These are phyloP conservation scores for Deilephila elpenor DNA, from an alignment of 2,888 invertebrate species.

Conservation along the genomic window DNA sequence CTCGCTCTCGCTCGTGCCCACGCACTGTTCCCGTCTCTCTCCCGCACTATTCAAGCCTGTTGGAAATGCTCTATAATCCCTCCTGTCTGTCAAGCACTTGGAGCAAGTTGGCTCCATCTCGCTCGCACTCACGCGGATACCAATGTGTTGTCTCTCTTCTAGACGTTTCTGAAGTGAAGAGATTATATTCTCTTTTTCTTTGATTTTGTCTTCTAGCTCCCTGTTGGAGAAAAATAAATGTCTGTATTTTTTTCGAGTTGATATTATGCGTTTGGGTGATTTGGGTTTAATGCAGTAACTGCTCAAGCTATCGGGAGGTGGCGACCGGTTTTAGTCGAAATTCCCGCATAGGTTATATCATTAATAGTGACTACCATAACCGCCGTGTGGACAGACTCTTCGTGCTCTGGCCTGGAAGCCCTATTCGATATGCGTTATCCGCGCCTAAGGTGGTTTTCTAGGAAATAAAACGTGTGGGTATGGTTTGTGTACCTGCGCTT, in stretches of 20 bases:
- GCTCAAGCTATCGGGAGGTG: too few species aligned
- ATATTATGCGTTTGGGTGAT: too few species aligned
- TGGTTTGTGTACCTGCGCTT: slow-evolving; percentile 45
- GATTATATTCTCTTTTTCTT: slow-evolving; percentile 58
- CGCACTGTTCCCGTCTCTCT: slow-evolving; percentile 37
- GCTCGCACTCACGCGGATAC: slow-evolving; percentile 36
- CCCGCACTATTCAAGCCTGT: slow-evolving; percentile 41
- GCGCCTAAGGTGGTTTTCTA: too few species aligned
- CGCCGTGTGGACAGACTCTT: too few species aligned
- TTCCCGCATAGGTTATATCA: too few species aligned
- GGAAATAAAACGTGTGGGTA: neutral
- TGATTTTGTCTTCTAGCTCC: slow-evolving; percentile 60
- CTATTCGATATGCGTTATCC: too few species aligned
- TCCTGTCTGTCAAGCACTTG: slow-evolving; percentile 39
- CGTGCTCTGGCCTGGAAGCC: too few species aligned
- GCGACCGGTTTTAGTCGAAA: too few species aligned
- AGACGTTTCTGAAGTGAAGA: slow-evolving; percentile 47
- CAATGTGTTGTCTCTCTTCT: slow-evolving; percentile 35
- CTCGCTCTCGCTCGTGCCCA: slow-evolving; percentile 49
- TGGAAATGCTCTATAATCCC: slow-evolving; percentile 39
- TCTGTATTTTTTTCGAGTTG: neutral
- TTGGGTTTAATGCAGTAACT: too few species aligned
- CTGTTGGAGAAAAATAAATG: slow-evolving; percentile 46
- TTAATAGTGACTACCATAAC: too few species aligned
- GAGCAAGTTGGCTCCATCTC: slow-evolving; percentile 47